These are phyloP conservation scores for Melopsittacus undulatus DNA, from an alignment of 2,797 vertebrate species.

Conservation along the genomic window DNA sequence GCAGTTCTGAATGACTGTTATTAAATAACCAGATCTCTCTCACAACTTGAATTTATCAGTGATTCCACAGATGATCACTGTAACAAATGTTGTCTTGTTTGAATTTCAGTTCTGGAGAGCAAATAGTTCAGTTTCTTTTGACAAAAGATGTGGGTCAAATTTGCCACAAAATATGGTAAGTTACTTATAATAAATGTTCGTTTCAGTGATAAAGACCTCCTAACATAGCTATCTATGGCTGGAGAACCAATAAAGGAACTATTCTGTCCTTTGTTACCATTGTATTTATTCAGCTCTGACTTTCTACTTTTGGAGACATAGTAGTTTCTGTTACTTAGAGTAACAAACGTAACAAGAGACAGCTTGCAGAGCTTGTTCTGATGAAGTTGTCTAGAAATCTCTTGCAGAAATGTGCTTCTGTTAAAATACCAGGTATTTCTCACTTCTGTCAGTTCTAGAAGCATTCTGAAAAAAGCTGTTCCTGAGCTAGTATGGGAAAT, in stretches of 20 bases:
- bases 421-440: conserved; percentile 45
- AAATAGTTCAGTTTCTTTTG: conserved; percentile 63
- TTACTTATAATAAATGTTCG: conserved; percentile 60
- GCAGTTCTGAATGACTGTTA: conserved; percentile 33
- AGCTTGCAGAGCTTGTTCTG: background rate
- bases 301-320: background rate
- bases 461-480: conserved; percentile 20
- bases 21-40: conserved; percentile 40
- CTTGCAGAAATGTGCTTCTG: conserved; percentile 17
- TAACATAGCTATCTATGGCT: background rate
- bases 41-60: conserved; percentile 23
- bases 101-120: conserved; percentile 52
- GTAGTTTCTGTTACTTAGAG: background rate
- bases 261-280: background rate
- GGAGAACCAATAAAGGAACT: background rate
- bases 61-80: conserved; percentile 38
- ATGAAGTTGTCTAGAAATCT: conserved; percentile 2
- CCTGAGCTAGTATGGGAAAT: background rate
- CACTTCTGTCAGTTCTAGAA: conserved; percentile 31
- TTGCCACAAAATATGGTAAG: conserved; percentile 53
- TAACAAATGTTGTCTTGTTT: conserved; percentile 34
- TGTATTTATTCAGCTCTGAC: background rate
- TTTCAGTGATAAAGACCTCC: conserved; percentile 42
- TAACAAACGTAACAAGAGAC: background rate
- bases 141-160: conserved; percentile 42